Percentiles rank a stretch among this genome's conserved stretches.
Conservation (phyloP, 2,113 vertebrate genomes). For the Rhabdomys dilectus region DNA sequence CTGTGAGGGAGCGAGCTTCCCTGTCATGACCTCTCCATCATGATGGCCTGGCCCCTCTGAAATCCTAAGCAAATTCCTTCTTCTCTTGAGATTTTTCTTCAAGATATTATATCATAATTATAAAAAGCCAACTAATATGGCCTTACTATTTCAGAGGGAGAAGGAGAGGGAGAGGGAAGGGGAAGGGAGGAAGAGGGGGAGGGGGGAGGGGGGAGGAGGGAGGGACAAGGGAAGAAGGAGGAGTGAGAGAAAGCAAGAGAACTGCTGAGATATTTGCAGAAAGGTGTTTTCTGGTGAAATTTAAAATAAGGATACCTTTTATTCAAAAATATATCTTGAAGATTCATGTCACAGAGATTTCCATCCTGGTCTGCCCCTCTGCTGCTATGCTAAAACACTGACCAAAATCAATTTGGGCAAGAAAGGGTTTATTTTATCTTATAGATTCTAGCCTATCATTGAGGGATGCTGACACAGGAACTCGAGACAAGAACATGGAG, state of each 20-base stretch:
- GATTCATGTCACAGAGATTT: background rate
- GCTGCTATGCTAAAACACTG: background rate
- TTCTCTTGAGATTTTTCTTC: background rate
- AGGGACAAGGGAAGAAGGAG: no score
- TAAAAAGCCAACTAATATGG: background rate
- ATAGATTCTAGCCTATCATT: background rate
- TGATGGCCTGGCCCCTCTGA: background rate
- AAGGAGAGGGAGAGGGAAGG: background rate
- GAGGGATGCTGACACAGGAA: background rate
- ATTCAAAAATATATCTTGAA: background rate
- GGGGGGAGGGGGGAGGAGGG: no score
- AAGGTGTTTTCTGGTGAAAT: background rate
- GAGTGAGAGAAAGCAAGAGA: background rate
- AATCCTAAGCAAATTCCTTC: background rate
- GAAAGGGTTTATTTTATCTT: no score
- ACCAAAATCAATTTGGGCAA: background rate
- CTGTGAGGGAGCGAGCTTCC: background rate
- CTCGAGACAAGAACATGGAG: background rate
- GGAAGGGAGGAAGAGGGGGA: no score
- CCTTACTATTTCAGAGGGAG: background rate
- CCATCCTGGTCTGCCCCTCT: background rate
- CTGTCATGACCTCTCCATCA: background rate
- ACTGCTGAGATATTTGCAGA: background rate
- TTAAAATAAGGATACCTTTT: background rate
- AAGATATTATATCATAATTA: background rate